phyloP scores from a whole-genome alignment of 2,888 invertebrate genomes.

The Quadriops clusia region DNA sequence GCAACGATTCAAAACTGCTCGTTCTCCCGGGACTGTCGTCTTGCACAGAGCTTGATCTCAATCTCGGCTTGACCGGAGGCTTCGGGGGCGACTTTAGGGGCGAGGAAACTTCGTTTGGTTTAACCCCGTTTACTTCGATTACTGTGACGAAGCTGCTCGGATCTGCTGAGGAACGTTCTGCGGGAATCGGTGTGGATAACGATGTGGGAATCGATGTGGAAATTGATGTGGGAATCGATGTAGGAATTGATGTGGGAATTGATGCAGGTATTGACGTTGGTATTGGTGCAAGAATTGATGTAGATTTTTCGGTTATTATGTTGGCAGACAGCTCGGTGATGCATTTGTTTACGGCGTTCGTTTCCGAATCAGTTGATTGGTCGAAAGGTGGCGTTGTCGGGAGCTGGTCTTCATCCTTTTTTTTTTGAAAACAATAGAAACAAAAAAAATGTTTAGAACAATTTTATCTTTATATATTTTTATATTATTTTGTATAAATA shows the following conservation, averaged over 20 bases:
- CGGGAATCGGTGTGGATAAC: too few relatives aligned
- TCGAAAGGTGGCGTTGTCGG: constrained; percentile 22
- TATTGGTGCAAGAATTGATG: constrained; percentile 9
- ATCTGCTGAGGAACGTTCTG: constrained; percentile 29
- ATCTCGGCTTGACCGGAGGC: constrained; percentile 31
- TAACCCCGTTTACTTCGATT: constrained; percentile 76
- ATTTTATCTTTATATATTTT: background rate
- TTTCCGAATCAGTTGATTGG: constrained; percentile 23
- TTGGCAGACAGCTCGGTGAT: constrained; percentile 53
- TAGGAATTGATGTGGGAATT: constrained; percentile 7
- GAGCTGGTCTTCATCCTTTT: constrained; percentile 11
- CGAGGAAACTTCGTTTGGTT: constrained; percentile 32
- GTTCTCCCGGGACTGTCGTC: constrained; percentile 27
- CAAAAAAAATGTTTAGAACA: background rate
- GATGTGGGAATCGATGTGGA: constrained; percentile 8
- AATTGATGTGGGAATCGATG: constrained; percentile 10
- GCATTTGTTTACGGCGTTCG: constrained; percentile 50
- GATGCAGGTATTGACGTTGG: constrained; percentile 9
- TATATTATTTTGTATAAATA: constrained; percentile 1
- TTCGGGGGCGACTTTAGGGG: constrained; percentile 16
- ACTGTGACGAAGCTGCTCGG: constrained; percentile 70
- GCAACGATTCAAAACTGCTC: constrained; percentile 31
- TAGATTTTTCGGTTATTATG: constrained; percentile 10
- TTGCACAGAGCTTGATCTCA: constrained; percentile 18
- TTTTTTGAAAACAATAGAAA: constrained; percentile 7